Base-by-base conservation (phyloP, 92 coral and sea anemone species). In the Umimayanthus chanpuru region DNA sequence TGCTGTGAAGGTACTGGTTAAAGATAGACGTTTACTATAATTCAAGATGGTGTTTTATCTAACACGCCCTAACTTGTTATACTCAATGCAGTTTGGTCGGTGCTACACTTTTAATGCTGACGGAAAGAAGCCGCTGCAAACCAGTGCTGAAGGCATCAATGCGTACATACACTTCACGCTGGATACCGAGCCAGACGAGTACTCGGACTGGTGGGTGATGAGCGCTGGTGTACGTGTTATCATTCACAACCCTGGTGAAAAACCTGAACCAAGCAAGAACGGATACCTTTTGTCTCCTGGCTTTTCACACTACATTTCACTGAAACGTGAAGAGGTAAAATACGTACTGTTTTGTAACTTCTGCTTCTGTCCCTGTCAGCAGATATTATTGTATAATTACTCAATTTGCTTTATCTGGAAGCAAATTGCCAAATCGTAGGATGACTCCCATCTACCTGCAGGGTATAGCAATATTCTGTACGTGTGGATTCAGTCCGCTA, bases 31-130 rank as follows among this genome's bases (percentile, higher is more conserved):
- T 28, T 9, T 5, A 70, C 74, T 15, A 70, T 2, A 70, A 9
- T 70, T 25, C 4, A 26, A 26, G 11, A 2, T 9, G 2, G 15
- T 25, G 26, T 16, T 70, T 70, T 12, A 9, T 70, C 15, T 25
- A 30, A 4, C 74, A 9, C 32, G 14, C 15, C 29, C 74, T 67
- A n/a, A 11, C 26, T 26, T 25, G 28, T 25, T 70, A 7, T 70
- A 4, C 26, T 76, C 47, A 76, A 76, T 23, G 50, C 64, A 78
- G 82, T 78, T 78, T 49, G 82, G 82, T 29, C 82, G 50, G 7
- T 78, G 82, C 30, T 78, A 78, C 82, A 78, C 82, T 9, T 78
- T 78, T 39, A 78, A 43, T 56, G 36, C 28, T 10, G 64, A 78
- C 32, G 10, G 18, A 53, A 44, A 50, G 23, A 50, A 78, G 4